A percentile compares a stretch with the other conserved stretches of the same genome.
Conservation (phyloP, 1,140 invertebrate genomes). For the Pseudoatta argentina region DNA sequence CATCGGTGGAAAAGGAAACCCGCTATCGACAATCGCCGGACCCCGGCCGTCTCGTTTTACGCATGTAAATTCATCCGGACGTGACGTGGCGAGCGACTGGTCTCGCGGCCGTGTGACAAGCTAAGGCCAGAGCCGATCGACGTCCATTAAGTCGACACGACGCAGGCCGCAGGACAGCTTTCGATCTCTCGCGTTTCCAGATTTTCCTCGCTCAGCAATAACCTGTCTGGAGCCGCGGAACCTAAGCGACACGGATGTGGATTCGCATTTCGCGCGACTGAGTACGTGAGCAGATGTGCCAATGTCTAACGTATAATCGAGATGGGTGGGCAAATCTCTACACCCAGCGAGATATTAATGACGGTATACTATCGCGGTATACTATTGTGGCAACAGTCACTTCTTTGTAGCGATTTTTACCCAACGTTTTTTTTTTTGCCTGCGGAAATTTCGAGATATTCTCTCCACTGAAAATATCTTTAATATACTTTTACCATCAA, state of each 20-base stretch:
- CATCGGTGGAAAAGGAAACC: conserved; percentile 79
- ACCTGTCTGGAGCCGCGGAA: background rate
- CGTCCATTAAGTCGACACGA: conserved; percentile 78
- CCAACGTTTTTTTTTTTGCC: background rate
- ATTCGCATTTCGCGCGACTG: conserved; percentile 25
- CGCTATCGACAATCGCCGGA: conserved; percentile 77
- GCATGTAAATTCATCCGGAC: conserved; percentile 86
- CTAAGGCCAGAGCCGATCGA: conserved; percentile 83
- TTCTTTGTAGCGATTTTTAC: conserved; percentile 22
- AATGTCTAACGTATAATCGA: conserved; percentile 43
- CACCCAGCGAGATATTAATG: conserved; percentile 21
- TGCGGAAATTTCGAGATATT: background rate
- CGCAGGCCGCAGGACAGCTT: conserved; percentile 66
- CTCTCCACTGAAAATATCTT: background rate
- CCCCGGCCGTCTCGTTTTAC: conserved; percentile 81
- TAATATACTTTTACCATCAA: background rate
- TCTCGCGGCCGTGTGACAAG: conserved; percentile 74
- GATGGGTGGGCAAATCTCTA: background rate
- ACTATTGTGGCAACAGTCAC: conserved; percentile 6
- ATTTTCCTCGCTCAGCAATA: conserved; percentile 62
- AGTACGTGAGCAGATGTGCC: background rate
- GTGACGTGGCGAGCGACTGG: conserved; percentile 80
- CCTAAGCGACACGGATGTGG: background rate
- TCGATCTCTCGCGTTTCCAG: conserved; percentile 74
- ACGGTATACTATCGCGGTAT: background rate